A percentile compares a stretch with the other conserved stretches of the same genome.
phyloP scores from a whole-genome alignment of 2,113 vertebrate genomes.

The Grus americana region DNA sequence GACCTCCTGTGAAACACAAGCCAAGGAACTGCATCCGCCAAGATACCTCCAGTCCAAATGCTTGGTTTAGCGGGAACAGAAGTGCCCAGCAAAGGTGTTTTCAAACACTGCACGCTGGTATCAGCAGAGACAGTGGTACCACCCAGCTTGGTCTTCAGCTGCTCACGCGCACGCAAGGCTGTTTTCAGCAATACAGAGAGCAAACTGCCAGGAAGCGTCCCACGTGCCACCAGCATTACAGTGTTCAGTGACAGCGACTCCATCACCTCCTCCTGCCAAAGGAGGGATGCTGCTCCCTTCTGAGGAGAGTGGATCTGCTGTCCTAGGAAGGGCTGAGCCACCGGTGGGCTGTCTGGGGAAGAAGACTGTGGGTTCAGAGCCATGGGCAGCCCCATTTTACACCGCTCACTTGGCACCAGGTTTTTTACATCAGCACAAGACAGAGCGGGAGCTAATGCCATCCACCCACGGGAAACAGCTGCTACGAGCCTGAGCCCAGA shows the following conservation, averaged over 20 bases:
- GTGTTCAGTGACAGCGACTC: not conserved
- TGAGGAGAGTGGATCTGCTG: not conserved
- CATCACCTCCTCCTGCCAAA: not conserved
- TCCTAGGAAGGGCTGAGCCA: not conserved
- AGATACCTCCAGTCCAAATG: not conserved
- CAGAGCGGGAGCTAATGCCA: not conserved
- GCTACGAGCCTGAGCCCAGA: not conserved
- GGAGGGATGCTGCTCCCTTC: not conserved
- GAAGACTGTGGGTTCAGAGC: not conserved
- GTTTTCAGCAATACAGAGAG: not conserved
- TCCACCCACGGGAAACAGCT: not conserved
- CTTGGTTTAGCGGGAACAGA: not conserved
- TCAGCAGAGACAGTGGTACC: not conserved
- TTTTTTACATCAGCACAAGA: not conserved
- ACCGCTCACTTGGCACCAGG: not conserved
- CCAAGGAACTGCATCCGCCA: not conserved
- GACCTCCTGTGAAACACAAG: not conserved
- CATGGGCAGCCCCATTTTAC: not conserved
- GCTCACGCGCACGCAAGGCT: not conserved
- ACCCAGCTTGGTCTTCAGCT: not conserved
- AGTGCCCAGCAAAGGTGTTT: not conserved
- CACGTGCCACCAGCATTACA: fast-evolving
- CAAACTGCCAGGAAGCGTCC: not conserved
- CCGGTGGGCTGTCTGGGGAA: not conserved
- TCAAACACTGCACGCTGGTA: too few species aligned